phyloP scores from a whole-genome alignment of 1,140 invertebrate species.

The Brevipalpus yothersi region DNA sequence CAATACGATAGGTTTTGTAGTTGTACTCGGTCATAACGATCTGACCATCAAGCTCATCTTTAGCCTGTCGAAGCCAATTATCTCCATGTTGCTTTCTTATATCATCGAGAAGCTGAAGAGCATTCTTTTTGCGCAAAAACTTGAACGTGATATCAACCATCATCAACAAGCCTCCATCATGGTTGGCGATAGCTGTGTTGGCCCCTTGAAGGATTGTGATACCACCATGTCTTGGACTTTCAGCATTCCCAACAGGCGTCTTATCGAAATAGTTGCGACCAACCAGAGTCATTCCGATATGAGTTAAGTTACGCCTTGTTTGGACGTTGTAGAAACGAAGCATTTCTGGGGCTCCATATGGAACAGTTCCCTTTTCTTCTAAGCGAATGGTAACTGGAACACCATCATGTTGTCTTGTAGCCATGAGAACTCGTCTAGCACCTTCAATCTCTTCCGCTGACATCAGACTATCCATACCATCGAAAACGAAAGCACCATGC shows the following conservation, averaged over 20 bases:
- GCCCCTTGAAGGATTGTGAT: slow-evolving; percentile 19
- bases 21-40: slow-evolving; percentile 24
- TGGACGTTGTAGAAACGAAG: background rate
- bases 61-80: background rate
- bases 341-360: background rate
- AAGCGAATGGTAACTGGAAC: background rate
- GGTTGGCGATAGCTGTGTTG: slow-evolving; percentile 45
- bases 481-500: slow-evolving; percentile 19
- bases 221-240: background rate
- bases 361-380: background rate
- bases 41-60: slow-evolving; percentile 11
- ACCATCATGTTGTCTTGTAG: background rate
- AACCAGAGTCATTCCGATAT: background rate
- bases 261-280: slow-evolving; percentile 1
- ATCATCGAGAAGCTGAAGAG: slow-evolving; percentile 3
- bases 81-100: background rate
- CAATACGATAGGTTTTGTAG: slow-evolving; percentile 24
- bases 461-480: slow-evolving; percentile 9
- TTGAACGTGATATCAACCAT: slow-evolving; percentile 48
- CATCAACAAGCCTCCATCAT: slow-evolving; percentile 41
- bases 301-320: background rate
- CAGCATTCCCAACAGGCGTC: background rate
- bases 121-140: slow-evolving; percentile 28
- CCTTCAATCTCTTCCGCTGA: background rate
- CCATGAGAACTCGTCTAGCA: background rate